A percentile compares a stretch with the other conserved stretches of the same genome.
Conservation (phyloP, 2,888 invertebrate species). For the Sesia apiformis region DNA sequence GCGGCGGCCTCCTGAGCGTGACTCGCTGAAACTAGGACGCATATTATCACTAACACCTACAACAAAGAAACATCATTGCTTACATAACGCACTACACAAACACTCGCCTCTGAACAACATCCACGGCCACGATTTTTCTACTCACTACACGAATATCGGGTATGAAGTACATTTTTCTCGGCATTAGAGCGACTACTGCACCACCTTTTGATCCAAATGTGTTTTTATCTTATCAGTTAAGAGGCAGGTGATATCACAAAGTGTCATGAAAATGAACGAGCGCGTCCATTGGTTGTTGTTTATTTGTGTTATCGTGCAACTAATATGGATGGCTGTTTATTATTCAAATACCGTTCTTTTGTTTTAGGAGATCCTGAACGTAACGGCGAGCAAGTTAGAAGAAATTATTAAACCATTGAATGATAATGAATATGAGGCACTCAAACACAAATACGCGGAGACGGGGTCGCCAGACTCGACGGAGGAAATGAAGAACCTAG, state of each 20-base stretch:
- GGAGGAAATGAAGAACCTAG: slow-evolving; percentile 69
- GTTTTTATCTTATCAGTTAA: slow-evolving; percentile 59
- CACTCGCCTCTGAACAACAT: slow-evolving; percentile 15
- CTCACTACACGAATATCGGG: slow-evolving; percentile 45
- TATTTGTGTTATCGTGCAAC: slow-evolving; percentile 49
- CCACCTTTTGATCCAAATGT: slow-evolving; percentile 43
- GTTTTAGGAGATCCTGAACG: slow-evolving; percentile 75
- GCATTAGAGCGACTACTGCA: slow-evolving; percentile 49
- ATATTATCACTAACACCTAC: slow-evolving; percentile 63
- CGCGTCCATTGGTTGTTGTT: slow-evolving; percentile 57
- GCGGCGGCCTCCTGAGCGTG: slow-evolving; percentile 27
- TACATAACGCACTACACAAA: slow-evolving; percentile 28
- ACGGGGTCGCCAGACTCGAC: slow-evolving; percentile 67
- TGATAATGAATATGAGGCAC: slow-evolving; percentile 43
- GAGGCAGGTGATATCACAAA: slow-evolving; percentile 49
- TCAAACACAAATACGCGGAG: slow-evolving; percentile 55
- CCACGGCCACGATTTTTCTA: slow-evolving; percentile 21
- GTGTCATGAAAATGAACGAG: slow-evolving; percentile 40
- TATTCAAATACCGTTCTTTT: slow-evolving; percentile 42
- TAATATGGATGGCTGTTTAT: slow-evolving; percentile 29
- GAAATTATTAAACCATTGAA: slow-evolving; percentile 70
- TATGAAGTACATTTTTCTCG: slow-evolving; percentile 52
- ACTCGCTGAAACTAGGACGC: slow-evolving; percentile 45
- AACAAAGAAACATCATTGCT: slow-evolving; percentile 43
- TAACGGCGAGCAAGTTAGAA: slow-evolving; percentile 74